A percentile compares a stretch with the other conserved stretches of the same genome.
Evolutionary conservation across 2,888 invertebrate genomes (phyloP).

Genomic region (Drosophila merina): DNA sequence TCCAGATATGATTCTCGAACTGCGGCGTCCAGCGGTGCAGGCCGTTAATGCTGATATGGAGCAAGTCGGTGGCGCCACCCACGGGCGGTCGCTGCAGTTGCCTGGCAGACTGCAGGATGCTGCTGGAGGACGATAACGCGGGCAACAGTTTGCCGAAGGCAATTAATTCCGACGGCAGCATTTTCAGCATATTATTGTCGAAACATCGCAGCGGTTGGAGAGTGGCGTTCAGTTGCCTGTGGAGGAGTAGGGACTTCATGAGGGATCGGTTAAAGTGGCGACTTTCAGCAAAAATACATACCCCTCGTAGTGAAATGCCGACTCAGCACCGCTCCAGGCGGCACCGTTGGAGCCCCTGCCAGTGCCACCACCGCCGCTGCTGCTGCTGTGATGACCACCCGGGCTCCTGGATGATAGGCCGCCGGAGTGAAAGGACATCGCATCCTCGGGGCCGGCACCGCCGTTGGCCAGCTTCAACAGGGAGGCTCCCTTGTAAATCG

Average conservation of each 20-base stretch:
- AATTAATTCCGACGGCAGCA: conserved; percentile 83
- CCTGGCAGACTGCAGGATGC: conserved; percentile 45
- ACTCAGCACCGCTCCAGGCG: conserved; percentile 56
- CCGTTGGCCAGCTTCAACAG: conserved; percentile 80
- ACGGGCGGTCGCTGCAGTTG: conserved; percentile 57
- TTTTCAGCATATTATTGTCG: conserved; percentile 83
- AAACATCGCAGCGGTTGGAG: conserved; percentile 81
- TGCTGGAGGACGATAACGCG: conserved; percentile 41
- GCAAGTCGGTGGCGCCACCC: conserved; percentile 69
- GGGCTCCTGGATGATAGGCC: conserved; percentile 21
- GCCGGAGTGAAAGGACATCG: conserved; percentile 20
- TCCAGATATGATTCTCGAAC: conserved; percentile 84
- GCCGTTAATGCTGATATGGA: conserved; percentile 83
- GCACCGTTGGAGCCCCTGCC: conserved; percentile 24
- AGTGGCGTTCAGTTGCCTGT: conserved; percentile 83
- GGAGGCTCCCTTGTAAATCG: conserved; percentile 84
- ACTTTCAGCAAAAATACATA: conserved; percentile 50
- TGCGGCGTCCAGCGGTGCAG: conserved; percentile 83
- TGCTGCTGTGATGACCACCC: conserved; percentile 11
- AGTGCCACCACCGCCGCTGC: neutral
- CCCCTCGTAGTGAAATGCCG: conserved; percentile 82
- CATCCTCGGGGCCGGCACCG: conserved; percentile 38
- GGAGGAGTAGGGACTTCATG: neutral
- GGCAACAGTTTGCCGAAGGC: conserved; percentile 83
- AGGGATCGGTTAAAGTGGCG: conserved; percentile 8